A percentile compares a stretch with the other conserved stretches of the same genome.
Evolutionary conservation across 2,888 invertebrate genomes (phyloP).

Genomic region (Agrochola lota): DNA sequence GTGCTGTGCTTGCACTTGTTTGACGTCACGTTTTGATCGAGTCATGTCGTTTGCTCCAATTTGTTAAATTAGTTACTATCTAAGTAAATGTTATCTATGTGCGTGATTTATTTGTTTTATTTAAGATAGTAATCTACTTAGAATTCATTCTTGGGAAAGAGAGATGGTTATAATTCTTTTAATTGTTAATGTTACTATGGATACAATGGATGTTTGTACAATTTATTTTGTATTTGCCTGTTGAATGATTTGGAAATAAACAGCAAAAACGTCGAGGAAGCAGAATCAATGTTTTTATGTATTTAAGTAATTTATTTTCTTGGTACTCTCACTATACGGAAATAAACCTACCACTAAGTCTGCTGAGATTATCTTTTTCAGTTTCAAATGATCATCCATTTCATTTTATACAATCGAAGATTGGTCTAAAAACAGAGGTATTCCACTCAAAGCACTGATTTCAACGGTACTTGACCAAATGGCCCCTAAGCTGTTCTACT

Average conservation of each 20-base stretch:
- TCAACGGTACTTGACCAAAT: neutral
- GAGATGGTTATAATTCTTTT: neutral
- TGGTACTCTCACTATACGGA: neutral
- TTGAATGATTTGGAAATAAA: neutral
- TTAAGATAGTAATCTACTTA: conserved; percentile 34
- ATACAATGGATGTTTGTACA: neutral
- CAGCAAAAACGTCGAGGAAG: no score
- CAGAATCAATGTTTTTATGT: neutral
- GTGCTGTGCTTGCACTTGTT: conserved; percentile 23
- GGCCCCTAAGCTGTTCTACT: neutral
- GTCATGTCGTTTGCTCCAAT: conserved; percentile 37
- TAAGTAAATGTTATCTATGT: conserved; percentile 17
- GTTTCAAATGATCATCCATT: neutral
- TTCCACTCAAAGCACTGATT: neutral
- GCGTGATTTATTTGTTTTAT: conserved; percentile 42
- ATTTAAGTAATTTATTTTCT: neutral
- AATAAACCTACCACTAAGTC: neutral
- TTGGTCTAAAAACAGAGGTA: neutral
- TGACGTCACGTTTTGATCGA: conserved; percentile 12
- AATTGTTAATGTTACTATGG: neutral
- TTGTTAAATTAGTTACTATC: conserved; percentile 1
- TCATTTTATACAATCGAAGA: neutral
- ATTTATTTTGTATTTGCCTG: neutral
- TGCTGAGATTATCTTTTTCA: neutral
- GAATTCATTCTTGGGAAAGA: conserved; percentile 15